Conservation (phyloP, 2,888 invertebrate species). For the Amaurobius ferox region DNA sequence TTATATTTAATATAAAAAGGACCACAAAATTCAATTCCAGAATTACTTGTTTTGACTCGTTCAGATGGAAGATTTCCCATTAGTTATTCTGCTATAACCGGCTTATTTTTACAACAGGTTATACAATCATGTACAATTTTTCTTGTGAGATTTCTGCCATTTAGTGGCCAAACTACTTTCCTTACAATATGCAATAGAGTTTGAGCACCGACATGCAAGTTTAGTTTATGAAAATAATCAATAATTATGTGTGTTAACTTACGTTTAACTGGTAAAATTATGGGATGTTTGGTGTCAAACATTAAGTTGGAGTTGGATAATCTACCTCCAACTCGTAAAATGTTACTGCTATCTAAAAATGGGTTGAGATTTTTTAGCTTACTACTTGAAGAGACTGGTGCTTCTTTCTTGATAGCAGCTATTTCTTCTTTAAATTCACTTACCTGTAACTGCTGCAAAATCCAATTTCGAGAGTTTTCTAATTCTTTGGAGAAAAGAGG, state of each 20-base stretch:
- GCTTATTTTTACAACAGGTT: too few species aligned
- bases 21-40: too few species aligned
- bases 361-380: slow-evolving; percentile 11
- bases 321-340: slow-evolving; percentile 3
- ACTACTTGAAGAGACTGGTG: neutral
- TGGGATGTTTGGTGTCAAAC: neutral
- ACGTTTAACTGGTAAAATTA: neutral
- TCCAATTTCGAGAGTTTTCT: too few species aligned
- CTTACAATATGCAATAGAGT: neutral
- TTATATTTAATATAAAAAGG: too few species aligned
- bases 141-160: neutral
- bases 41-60: too few species aligned
- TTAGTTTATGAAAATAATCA: neutral
- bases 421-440: too few species aligned
- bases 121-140: too few species aligned
- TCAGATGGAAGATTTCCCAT: too few species aligned
- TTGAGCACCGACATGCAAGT: slow-evolving; percentile 9
- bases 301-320: neutral
- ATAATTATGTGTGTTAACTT: neutral
- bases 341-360: neutral
- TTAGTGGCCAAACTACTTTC: neutral
- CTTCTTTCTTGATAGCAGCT: neutral
- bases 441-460: too few species aligned
- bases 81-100: too few species aligned
- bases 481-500: too few species aligned